Evolutionary conservation across 2,797 vertebrate species (phyloP), one percentile per base, ranked within the genome.

Genomic region (Agapornis canus): DNA sequence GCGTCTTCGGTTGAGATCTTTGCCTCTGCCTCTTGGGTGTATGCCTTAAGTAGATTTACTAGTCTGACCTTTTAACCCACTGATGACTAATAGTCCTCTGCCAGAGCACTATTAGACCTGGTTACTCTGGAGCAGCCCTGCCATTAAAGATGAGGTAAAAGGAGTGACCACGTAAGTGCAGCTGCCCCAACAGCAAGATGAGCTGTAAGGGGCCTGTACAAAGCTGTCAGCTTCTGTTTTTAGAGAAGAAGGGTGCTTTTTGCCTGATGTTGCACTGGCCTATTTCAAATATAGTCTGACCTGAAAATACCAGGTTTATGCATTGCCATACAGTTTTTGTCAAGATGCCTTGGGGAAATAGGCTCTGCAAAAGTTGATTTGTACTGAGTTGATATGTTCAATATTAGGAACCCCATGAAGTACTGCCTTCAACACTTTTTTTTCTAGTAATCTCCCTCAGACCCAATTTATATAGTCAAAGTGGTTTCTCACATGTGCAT

Each of bases 261-360:
- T 82, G 80, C 40, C 57, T 69, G 29, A 1, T 88, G 47, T 47
- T 75, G 45, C 22, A 0, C 70, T 40, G 37, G 31, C 54, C n/a
- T 10, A 4, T 42, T 66, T 39, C 51, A 35, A 40, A 26, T 57
- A 19, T 39, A 35, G 6, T 22, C 49, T 77, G 77, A 61, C 66
- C 56, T 86, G 86, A 49, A 85, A 88, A 59, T 17, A 16, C 25
- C 0, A 25, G 47, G 54, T 51, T 68, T 0, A 1, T 1, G 1
- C 0, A 0, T n/a, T 86, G 75, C 78, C 3, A 0, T 56, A 5
- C 0, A 0, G 26, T 82, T 73, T 47, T 23, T 54, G 72, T 52
- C 57, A 54, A 64, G 52, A 11, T 59, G 29, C 52, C 39, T 54
- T 51, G 42, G 47, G 63, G 76, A 88, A 75, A 43, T n/a, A 49